phyloP scores from a whole-genome alignment of 2,113 vertebrate genomes.

The Protobothrops mucrosquamatus region DNA sequence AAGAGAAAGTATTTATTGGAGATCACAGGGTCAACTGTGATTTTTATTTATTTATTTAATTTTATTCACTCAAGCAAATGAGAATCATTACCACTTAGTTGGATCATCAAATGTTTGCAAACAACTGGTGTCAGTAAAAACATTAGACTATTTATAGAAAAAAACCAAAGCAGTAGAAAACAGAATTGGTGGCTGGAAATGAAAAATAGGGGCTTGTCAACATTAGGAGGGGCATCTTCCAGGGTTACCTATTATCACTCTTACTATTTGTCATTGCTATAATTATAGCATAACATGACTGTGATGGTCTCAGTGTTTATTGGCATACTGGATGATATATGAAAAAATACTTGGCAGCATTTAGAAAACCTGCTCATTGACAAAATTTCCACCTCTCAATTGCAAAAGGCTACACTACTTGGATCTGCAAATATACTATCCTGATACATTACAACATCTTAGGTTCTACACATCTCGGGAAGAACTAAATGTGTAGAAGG shows the following conservation, averaged over 20 bases:
- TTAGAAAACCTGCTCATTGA: too few species aligned
- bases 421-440: background rate
- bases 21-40: background rate
- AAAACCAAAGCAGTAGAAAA: background rate
- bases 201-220: background rate
- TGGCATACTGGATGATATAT: too few species aligned
- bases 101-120: background rate
- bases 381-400: too few species aligned
- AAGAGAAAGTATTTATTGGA: background rate
- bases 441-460: background rate
- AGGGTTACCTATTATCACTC: too few species aligned
- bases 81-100: background rate
- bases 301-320: too few species aligned
- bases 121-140: background rate
- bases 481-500: background rate
- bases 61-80: background rate
- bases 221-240: background rate
- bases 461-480: background rate
- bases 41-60: background rate
- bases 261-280: too few species aligned
- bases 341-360: too few species aligned
- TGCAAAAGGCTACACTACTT: too few species aligned
- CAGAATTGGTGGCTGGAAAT: background rate
- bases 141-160: background rate
- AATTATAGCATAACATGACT: too few species aligned